These are phyloP conservation scores for Drosophila novamexicana DNA, from an alignment of 1,140 invertebrate genomes.

Conservation along the genomic window DNA sequence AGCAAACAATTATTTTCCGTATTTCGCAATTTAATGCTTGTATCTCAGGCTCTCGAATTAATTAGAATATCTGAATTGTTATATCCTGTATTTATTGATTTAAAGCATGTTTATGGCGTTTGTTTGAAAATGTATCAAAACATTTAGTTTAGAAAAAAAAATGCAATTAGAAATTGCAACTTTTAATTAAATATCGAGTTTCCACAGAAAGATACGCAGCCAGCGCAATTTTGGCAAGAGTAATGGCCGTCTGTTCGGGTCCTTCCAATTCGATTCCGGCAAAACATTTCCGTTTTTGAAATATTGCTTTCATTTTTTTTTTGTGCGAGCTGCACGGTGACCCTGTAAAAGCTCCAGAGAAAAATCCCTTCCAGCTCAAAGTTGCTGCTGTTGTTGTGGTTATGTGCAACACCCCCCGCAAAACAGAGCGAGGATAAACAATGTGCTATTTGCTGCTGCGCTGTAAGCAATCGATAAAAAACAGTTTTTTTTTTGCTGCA, in stretches of 20 bases:
- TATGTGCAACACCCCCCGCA: conserved; percentile 48
- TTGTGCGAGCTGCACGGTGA: conserved; percentile 35
- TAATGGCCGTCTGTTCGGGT: conserved; percentile 26
- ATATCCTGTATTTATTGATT: too few relatives aligned
- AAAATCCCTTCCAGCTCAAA: conserved; percentile 39
- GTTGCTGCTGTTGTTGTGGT: conserved; percentile 31
- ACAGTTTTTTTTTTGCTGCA: background rate
- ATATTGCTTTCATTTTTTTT: conserved; percentile 65
- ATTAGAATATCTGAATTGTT: too few relatives aligned
- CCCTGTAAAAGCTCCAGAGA: conserved; percentile 46
- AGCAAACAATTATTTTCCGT: too few relatives aligned
- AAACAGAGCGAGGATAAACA: conserved; percentile 34
- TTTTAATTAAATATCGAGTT: conserved; percentile 74
- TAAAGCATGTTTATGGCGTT: background rate
- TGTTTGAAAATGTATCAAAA: background rate
- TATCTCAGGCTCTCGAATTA: too few relatives aligned
- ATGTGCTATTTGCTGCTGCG: conserved; percentile 6
- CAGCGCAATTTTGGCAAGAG: conserved; percentile 12
- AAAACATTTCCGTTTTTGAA: conserved; percentile 78
- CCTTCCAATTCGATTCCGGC: conserved; percentile 59
- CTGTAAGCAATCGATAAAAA: conserved; percentile 5
- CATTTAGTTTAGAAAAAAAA: conserved; percentile 6
- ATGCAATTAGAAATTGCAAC: conserved; percentile 57
- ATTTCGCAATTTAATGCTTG: too few relatives aligned
- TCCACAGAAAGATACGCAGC: conserved; percentile 17